phyloP scores from a whole-genome alignment of 1,140 invertebrate species.

The Metopolophium dirhodum region DNA sequence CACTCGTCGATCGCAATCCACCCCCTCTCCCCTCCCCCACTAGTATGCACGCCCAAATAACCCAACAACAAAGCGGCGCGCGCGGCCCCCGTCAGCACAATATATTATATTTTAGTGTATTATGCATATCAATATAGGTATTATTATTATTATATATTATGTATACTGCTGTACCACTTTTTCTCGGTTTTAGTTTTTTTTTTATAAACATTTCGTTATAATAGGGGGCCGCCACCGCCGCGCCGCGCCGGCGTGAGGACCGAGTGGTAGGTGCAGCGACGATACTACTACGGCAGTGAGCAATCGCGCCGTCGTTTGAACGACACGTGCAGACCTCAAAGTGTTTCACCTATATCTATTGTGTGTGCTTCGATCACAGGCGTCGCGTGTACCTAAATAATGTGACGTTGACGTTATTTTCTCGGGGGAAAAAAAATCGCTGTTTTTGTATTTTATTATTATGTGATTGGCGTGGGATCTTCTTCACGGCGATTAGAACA shows the following conservation, averaged over 20 bases:
- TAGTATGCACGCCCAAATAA: not conserved
- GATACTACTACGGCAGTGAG: not conserved
- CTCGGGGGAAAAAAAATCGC: not conserved
- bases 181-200: constrained; percentile 23
- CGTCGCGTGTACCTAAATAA: not conserved
- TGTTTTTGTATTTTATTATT: not conserved
- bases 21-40: not conserved
- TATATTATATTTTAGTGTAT: constrained; percentile 5
- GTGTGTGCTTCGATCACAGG: not conserved
- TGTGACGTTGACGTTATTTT: not conserved
- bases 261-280: not conserved
- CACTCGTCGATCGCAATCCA: not conserved
- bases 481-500: not conserved
- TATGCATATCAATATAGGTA: not conserved
- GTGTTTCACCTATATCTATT: not conserved
- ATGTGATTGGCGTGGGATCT: not conserved
- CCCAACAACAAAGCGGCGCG: not conserved
- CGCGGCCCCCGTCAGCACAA: not conserved
- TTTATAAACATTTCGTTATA: constrained; percentile 24
- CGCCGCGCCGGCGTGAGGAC: not conserved
- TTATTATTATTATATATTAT: constrained; percentile 2
- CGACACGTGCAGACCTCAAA: not conserved
- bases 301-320: not conserved
- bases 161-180: not conserved
- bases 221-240: not conserved